These are phyloP conservation scores for Acrocephalus arundinaceus DNA, from an alignment of 2,113 vertebrate species.

Conservation along the genomic window DNA sequence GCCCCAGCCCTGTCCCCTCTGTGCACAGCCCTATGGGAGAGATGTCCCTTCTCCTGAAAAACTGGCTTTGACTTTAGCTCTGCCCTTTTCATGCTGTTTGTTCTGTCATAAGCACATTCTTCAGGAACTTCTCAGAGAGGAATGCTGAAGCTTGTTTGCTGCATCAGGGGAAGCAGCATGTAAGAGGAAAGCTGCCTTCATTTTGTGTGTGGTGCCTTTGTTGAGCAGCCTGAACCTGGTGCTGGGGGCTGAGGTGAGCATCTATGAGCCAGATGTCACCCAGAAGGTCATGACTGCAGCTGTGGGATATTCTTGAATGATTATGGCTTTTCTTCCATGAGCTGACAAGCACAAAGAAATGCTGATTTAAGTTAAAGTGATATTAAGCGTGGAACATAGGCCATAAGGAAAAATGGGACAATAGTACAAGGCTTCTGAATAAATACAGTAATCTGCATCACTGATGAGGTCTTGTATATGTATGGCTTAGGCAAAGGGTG, in stretches of 20 bases:
- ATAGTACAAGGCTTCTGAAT: not conserved
- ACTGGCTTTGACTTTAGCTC: not conserved
- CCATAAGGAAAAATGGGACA: not conserved
- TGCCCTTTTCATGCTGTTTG: not conserved
- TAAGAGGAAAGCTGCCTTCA: not conserved
- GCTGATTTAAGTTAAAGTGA: not conserved
- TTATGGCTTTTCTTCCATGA: not conserved
- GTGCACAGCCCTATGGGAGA: not conserved
- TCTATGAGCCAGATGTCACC: not conserved
- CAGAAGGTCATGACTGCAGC: not conserved
- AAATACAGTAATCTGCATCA: not conserved
- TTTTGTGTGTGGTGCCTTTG: not conserved
- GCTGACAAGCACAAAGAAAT: not conserved
- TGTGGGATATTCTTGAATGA: not conserved
- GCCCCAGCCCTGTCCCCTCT: accelerated
- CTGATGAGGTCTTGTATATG: not conserved
- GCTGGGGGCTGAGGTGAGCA: not conserved
- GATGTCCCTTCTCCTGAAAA: not conserved
- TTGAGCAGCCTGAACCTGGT: accelerated
- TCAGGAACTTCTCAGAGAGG: not conserved
- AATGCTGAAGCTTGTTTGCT: not conserved
- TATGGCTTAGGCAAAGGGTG: not conserved
- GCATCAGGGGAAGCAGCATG: not conserved
- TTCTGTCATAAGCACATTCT: not conserved
- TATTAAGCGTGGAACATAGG: not conserved